A percentile compares a stretch with the other conserved stretches of the same genome.
phyloP scores from a whole-genome alignment of 1,140 invertebrate genomes.

The Euschistus heros region DNA sequence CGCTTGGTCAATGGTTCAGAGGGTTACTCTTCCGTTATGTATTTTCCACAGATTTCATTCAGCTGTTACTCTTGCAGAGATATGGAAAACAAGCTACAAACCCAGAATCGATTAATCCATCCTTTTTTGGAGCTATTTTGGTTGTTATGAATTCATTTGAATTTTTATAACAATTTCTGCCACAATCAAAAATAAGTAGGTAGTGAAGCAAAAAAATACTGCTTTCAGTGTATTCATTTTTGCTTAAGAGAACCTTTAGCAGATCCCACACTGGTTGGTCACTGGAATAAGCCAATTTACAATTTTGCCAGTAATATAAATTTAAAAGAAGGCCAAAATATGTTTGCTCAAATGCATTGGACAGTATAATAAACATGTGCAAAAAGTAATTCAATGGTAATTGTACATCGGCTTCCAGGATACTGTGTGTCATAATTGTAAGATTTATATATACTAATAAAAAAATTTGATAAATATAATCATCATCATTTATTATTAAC shows the following conservation, averaged over 20 bases:
- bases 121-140: neutral
- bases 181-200: slow-evolving; percentile 11
- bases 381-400: too few relatives aligned
- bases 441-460: too few relatives aligned
- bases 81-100: slow-evolving; percentile 97
- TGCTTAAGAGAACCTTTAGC: slow-evolving; percentile 7
- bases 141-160: slow-evolving; percentile 1
- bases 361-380: too few relatives aligned
- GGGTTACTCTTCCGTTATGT: slow-evolving; percentile 84
- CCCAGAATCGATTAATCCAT: slow-evolving; percentile 53
- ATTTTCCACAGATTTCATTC: slow-evolving; percentile 97
- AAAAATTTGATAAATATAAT: too few relatives aligned
- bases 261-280: neutral
- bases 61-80: slow-evolving; percentile 90
- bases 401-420: too few relatives aligned
- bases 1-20: slow-evolving; percentile 88
- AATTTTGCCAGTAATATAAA: neutral
- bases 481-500: too few relatives aligned
- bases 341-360: too few relatives aligned
- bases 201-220: slow-evolving; percentile 6
- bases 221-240: slow-evolving; percentile 9
- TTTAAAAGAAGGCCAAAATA: too few relatives aligned
- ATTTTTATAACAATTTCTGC: slow-evolving; percentile 13
- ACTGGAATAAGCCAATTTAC: slow-evolving; percentile 6
- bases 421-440: too few relatives aligned